These are phyloP conservation scores for Calyptomena viridis DNA, from an alignment of 2,113 vertebrate species.

Conservation along the genomic window DNA sequence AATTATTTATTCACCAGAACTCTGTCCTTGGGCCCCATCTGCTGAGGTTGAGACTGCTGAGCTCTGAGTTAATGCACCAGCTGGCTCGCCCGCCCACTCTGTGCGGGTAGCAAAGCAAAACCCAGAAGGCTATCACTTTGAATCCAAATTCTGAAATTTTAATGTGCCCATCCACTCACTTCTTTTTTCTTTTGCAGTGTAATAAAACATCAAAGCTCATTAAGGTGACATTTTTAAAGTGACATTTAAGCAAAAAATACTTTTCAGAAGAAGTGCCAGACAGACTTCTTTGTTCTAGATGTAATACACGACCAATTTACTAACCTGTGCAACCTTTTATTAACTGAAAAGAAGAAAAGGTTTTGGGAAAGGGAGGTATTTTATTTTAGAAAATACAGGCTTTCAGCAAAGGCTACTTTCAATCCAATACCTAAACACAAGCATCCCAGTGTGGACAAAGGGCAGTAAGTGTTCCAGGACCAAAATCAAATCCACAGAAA, in stretches of 20 bases:
- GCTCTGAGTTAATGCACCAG: neutral
- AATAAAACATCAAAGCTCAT: neutral
- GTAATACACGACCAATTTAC: neutral
- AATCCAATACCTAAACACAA: neutral
- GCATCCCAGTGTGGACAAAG: neutral
- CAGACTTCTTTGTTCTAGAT: neutral
- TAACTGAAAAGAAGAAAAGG: neutral
- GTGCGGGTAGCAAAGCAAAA: neutral
- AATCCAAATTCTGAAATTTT: slow-evolving; percentile 21
- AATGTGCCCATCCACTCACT: neutral
- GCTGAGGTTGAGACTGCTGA: neutral
- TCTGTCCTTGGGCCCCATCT: neutral
- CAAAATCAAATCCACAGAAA: neutral
- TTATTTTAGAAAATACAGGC: neutral
- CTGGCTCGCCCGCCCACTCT: neutral
- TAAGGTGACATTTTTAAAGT: slow-evolving; percentile 1
- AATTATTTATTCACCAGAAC: neutral
- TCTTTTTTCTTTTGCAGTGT: neutral
- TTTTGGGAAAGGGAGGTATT: neutral
- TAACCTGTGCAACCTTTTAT: neutral
- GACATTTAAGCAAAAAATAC: neutral
- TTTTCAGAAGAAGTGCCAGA: neutral
- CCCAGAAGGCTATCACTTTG: neutral
- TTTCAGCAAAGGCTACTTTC: neutral
- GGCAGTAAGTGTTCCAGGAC: neutral